phyloP scores from a whole-genome alignment of 2,113 vertebrate species.

The Prietella phreatophila region DNA sequence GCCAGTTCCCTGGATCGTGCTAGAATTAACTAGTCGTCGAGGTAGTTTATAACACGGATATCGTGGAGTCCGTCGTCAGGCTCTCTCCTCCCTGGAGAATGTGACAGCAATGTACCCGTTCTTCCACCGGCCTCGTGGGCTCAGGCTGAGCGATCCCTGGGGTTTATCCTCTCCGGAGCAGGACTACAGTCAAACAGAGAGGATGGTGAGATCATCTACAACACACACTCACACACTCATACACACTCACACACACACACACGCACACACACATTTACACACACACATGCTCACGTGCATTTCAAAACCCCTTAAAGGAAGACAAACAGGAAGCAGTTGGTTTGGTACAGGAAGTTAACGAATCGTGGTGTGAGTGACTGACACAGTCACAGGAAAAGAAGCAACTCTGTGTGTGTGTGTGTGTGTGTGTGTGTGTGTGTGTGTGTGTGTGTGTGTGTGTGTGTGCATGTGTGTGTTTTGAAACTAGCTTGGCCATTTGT shows the following conservation, averaged over 20 bases:
- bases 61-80: too few species aligned
- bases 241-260: conserved; percentile 6
- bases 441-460: background rate
- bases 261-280: conserved; percentile 11
- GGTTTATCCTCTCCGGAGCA: conserved; percentile 65
- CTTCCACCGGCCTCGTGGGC: conserved; percentile 77
- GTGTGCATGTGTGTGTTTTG: background rate
- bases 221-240: conserved; percentile 7
- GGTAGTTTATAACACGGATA: too few species aligned
- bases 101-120: conserved; percentile 83
- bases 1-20: too few species aligned
- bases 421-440: background rate
- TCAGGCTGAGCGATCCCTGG: conserved; percentile 73
- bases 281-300: conserved; percentile 5
- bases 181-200: conserved; percentile 66
- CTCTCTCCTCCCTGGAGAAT: conserved; percentile 79
- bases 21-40: too few species aligned
- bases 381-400: conserved; percentile 29
- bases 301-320: conserved; percentile 27
- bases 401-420: background rate
- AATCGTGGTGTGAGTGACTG: conserved; percentile 3
- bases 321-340: conserved; percentile 49
- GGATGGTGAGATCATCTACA: conserved; percentile 67
- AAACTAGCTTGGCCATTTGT: background rate
- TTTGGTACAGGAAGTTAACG: conserved; percentile 49